Evolutionary conservation across 1,140 invertebrate genomes (phyloP).

Genomic region (Nephotettix cincticeps): DNA sequence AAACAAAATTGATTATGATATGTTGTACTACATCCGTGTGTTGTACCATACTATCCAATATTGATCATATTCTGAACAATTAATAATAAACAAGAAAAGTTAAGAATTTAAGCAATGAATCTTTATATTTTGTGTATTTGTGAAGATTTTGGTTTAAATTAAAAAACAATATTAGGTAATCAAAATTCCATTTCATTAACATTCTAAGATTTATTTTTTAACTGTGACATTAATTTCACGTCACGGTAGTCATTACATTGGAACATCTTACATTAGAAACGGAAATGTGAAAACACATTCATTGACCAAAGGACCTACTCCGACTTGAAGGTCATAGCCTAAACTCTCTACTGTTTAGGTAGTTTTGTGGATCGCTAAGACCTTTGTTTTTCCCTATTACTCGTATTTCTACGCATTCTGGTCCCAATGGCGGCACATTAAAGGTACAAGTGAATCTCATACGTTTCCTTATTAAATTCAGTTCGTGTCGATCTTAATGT

Average conservation of each 20-base stretch:
- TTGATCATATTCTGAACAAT: too few species aligned
- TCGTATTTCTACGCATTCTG: neutral
- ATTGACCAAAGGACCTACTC: neutral
- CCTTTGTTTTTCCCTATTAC: neutral
- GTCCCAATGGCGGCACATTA: neutral
- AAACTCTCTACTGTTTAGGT: neutral
- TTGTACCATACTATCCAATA: too few species aligned
- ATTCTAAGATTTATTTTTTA: neutral
- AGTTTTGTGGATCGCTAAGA: neutral
- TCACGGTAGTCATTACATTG: neutral
- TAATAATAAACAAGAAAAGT: too few species aligned
- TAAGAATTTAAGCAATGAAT: too few species aligned
- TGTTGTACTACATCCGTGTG: too few species aligned
- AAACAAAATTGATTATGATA: too few species aligned
- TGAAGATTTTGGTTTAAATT: too few species aligned
- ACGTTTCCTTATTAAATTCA: neutral
- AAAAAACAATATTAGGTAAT: too few species aligned
- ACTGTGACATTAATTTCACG: neutral
- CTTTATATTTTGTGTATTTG: too few species aligned
- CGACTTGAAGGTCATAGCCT: neutral
- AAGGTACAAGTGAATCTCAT: conserved; percentile 1
- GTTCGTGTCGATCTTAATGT: neutral
- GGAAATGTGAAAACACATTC: neutral
- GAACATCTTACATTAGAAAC: neutral
- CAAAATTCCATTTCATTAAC: too few species aligned